phyloP scores from a whole-genome alignment of 2,797 vertebrate species.

The Enteromius anoplus region DNA sequence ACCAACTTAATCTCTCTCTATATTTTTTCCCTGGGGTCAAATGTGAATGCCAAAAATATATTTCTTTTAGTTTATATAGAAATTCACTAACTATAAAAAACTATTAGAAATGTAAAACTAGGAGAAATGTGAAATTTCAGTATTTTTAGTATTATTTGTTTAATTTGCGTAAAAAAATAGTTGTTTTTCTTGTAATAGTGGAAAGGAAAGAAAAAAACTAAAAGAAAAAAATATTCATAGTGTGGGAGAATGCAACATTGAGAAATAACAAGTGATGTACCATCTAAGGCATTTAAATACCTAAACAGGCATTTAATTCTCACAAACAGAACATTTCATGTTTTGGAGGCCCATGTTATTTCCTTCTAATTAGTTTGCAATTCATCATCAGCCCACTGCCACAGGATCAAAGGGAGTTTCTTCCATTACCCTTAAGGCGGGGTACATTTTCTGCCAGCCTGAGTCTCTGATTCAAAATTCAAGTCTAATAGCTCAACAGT shows the following conservation, averaged over 20 bases:
- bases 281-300: background rate
- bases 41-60: too few relatives aligned
- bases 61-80: too few relatives aligned
- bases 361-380: conserved; percentile 26
- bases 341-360: conserved; percentile 15
- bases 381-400: conserved; percentile 22
- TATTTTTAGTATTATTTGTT: too few relatives aligned
- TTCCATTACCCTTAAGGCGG: conserved; percentile 3
- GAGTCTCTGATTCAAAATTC: conserved; percentile 32
- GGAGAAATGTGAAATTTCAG: too few relatives aligned
- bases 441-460: background rate
- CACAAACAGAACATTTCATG: background rate
- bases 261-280: background rate
- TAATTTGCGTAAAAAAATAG: background rate
- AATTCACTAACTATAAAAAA: too few relatives aligned
- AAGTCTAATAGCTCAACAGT: conserved; percentile 18
- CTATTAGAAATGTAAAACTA: too few relatives aligned
- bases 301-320: conserved; percentile 31
- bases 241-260: background rate
- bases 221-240: background rate
- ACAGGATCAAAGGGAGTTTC: conserved; percentile 16
- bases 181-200: background rate
- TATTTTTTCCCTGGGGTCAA: too few relatives aligned
- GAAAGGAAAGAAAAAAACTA: background rate
- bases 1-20: too few relatives aligned